These are phyloP conservation scores for Poeciliopsis infans DNA, from an alignment of 2,797 vertebrate genomes.

Conservation along the genomic window DNA sequence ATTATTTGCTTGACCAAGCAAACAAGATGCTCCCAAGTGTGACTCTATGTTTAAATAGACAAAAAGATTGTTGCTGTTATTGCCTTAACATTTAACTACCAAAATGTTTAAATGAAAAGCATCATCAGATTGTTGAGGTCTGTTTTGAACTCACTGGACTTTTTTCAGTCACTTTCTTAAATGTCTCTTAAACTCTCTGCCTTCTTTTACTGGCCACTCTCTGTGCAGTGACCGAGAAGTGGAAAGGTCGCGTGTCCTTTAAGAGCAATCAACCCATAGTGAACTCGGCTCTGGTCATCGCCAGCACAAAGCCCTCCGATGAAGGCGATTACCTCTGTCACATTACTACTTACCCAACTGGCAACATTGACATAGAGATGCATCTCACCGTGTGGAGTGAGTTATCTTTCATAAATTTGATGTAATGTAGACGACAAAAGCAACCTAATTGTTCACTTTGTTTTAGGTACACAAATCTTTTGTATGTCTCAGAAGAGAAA, in stretches of 20 bases:
- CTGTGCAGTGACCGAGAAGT: constrained; percentile 60
- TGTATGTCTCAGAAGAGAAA: background rate
- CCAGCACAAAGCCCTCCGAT: constrained; percentile 72
- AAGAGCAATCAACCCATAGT: constrained; percentile 58
- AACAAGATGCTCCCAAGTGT: background rate
- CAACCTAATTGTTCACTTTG: background rate
- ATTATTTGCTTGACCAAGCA: background rate
- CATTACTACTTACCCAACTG: constrained; percentile 84
- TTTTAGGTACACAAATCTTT: background rate
- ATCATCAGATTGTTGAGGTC: background rate
- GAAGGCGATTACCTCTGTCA: constrained; percentile 86
- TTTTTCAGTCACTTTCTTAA: constrained; percentile 20
- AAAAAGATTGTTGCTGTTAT: background rate
- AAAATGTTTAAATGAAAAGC: background rate
- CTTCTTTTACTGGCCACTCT: background rate
- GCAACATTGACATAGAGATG: constrained; percentile 83
- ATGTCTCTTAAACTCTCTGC: background rate
- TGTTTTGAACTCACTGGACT: background rate
- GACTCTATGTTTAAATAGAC: background rate
- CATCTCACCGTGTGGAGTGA: constrained; percentile 83
- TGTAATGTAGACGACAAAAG: background rate
- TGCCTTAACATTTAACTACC: background rate
- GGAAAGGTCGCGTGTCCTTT: constrained; percentile 66
- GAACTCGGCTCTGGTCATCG: constrained; percentile 77
- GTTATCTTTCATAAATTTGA: constrained; percentile 32